Evolutionary conservation across 2,797 vertebrate genomes (phyloP), one percentile per base, ranked within the genome.

Genomic region (Phrynocephalus forsythii): DNA sequence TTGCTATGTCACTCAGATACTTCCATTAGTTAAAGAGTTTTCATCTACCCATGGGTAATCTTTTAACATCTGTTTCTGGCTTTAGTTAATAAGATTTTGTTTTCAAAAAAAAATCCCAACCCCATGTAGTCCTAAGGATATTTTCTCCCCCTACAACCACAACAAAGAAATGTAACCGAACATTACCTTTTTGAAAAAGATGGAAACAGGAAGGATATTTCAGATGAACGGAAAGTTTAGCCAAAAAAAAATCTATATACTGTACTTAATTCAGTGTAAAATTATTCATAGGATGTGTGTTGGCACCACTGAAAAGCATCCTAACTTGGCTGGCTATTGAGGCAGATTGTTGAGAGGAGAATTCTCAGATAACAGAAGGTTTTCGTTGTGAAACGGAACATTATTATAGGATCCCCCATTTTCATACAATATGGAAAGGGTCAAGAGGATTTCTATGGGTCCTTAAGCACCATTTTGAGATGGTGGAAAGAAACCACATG

Each of bases 381-480:
- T 84, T 80, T 15, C 3, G 50, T 82, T 30, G 11, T 48, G 11
- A 69, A 9, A 52, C 67, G 81, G 88, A 85, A 24, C 80, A 0
- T 6, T 33, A 0, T 0, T 84, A n/a, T 11, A n/a, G 75, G 71
- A 84, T 60, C 9, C 56, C 33, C 86, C 79, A 56, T 38, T 84
- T 79, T 26, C 60, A 50, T 87, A 90, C 87, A 82, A 13, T 26
- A 85, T 15, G 13, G 33, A 18, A 1, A 87, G 22, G 84, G 60
- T 63, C 91, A 88, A 86, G 3, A 72, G 79, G 86, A 6, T 76
- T 80, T 85, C 90, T 89, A 24, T 79, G 91, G 7, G 5, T 22
- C 1, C 2, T 89, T 82, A 82, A 68, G 28, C 2, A 87, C 68
- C 7, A 10, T 0, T 15, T 82, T 88, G 77, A 82, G 7, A 82